These are phyloP conservation scores for Pteruthius melanotis DNA, from an alignment of 2,113 vertebrate species.

Conservation along the genomic window DNA sequence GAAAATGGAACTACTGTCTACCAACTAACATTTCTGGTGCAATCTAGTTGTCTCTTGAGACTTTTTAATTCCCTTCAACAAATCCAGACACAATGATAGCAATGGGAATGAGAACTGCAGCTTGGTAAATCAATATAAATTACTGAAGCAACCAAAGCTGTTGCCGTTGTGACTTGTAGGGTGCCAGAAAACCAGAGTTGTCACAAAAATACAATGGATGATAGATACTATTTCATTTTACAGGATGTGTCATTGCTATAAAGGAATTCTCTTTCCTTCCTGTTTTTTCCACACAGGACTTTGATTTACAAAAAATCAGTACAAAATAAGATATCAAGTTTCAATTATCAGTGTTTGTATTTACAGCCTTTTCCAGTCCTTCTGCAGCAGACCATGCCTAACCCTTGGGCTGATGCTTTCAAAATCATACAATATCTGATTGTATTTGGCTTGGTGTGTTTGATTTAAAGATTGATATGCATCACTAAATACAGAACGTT, in stretches of 20 bases:
- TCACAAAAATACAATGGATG: not conserved
- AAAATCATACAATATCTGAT: not conserved
- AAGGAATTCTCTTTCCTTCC: not conserved
- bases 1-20: not conserved
- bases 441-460: not conserved
- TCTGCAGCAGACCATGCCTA: not conserved
- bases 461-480: not conserved
- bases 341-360: not conserved
- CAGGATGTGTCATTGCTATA: not conserved
- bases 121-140: not conserved
- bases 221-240: not conserved
- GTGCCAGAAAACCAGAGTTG: not conserved
- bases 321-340: not conserved
- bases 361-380: not conserved
- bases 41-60: not conserved
- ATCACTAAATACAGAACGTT: not conserved
- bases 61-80: not conserved
- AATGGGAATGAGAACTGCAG: not conserved
- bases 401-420: not conserved
- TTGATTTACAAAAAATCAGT: not conserved
- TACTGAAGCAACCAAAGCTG: not conserved
- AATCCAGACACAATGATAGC: not conserved
- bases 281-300: not conserved
- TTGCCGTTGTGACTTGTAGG: not conserved
- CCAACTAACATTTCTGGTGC: not conserved